Evolutionary conservation across 1,140 invertebrate genomes (phyloP), one percentile per base, ranked within the genome.

Genomic region (Mycetomoellerius zeteki): DNA sequence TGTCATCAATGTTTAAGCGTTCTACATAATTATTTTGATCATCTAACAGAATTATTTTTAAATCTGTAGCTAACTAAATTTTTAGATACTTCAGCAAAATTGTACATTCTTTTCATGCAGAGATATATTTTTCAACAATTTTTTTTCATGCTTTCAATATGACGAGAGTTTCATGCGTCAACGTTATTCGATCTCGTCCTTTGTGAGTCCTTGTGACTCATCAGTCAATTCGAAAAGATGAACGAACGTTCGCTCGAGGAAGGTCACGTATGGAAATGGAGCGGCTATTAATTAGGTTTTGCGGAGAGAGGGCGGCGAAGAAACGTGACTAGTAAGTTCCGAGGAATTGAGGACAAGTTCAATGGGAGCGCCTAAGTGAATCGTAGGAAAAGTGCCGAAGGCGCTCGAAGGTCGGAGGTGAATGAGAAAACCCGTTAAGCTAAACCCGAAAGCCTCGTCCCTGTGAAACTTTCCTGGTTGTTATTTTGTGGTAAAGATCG

Each of bases 321-420:
- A 69, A 86, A 85, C 87, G 75, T 86, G 81, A 85, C 52, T 72
- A 24, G 73, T 72, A 69, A 86, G 62, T 75, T 52, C 30, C 27
- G 24, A 52, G 64, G 85, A 89, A 90, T 90, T 78, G 76, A 77
- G 85, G 88, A 87, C 89, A 90, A 90, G 85, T 90, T 90, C 89
- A 90, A 27, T 78, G 52, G 75, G 75, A 86, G 47, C 71, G 62
- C 21, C 82, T 80, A 71, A 73, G 52, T 73, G 73, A 80, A 50
- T 72, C 19, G 76, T 43, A 54, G 14, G 58, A 75, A 86, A 88
- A 67, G 43, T 21, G 72, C 54, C 54, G 58, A 86, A 89, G 89
- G 65, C 62, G 58, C 71, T 76, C 19, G 24, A 84, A 90, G 89
- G 88, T 90, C 85, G 71, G 71, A 90, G 88, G 89, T 90, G 77